Conservation (phyloP, 2,888 invertebrate genomes). For the Acanthopleura granulata region DNA sequence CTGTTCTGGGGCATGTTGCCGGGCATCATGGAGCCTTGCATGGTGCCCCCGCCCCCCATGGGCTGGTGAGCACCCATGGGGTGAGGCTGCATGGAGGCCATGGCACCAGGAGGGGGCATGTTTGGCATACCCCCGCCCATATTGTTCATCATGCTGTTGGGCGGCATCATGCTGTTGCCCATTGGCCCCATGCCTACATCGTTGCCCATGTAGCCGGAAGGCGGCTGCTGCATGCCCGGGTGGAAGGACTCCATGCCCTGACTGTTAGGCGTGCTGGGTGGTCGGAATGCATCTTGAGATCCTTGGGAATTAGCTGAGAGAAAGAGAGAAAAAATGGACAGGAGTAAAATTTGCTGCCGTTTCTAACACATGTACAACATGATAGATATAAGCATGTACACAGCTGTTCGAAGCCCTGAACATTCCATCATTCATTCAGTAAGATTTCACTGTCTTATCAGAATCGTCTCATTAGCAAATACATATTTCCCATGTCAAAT, state of each 20-base stretch:
- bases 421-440: too few relatives aligned
- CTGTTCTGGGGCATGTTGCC: constrained; percentile 44
- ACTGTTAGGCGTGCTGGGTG: constrained; percentile 49
- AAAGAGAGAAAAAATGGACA: background rate
- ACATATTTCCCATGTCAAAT: too few relatives aligned
- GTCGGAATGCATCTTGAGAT: constrained; percentile 61
- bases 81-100: constrained; percentile 30
- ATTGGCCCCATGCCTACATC: constrained; percentile 52
- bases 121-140: constrained; percentile 39
- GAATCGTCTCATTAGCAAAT: too few relatives aligned
- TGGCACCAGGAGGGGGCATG: constrained; percentile 68
- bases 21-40: constrained; percentile 32
- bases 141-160: constrained; percentile 53
- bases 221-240: constrained; percentile 39
- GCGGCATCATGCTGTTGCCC: constrained; percentile 47
- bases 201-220: constrained; percentile 49
- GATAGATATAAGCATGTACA: too few relatives aligned
- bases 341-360: too few relatives aligned
- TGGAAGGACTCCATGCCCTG: constrained; percentile 42
- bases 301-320: constrained; percentile 55
- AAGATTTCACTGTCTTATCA: too few relatives aligned
- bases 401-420: too few relatives aligned
- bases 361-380: too few relatives aligned
- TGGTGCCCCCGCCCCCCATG: constrained; percentile 37
- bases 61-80: constrained; percentile 30